Evolutionary conservation across 2,797 vertebrate genomes (phyloP), one percentile per base, ranked within the genome.

Genomic region (Cetoscarus ocellatus): DNA sequence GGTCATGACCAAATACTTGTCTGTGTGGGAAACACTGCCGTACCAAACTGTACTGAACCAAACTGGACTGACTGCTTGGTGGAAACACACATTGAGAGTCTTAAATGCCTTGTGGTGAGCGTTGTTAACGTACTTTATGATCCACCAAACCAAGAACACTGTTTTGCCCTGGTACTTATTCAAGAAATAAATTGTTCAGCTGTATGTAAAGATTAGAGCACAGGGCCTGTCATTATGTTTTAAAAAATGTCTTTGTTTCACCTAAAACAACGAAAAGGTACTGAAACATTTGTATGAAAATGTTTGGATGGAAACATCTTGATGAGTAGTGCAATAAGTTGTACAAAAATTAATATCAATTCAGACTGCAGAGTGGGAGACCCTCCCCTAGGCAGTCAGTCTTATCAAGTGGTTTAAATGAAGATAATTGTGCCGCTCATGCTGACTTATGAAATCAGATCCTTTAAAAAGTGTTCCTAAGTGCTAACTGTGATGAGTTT

Each of bases 401-500:
- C 11, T 34, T 49, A 36, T 67, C 45, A 50, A 34, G 43, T 13
- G 12, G 12, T 47, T 70, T 65, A 17, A 70, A 67, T 43, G 34
- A 60, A 40, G 51, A 67, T 43, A 69, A 52, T 53, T 13, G 13
- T 72, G 55, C 45, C 8, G 43, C 52, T 74, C 15, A 2, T 53
- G 42, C 62, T 17, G 52, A 59, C 1, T 1, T 45, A 12, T 27
- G 35, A 60, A 60, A 75, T 19, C 34, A 50, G 11, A 47, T 38
- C 47, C 38, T 38, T 36, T 5, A 51, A 58, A 61, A 73, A 65
- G 51, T 27, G 60, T 81, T 57, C 35, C 79, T 27, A 80, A 83
- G 76, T 80, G 83, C 79, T 75, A 40, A 71, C 63, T 75, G 74
- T 82, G 74, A 68, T 73, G 14, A 53, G 27, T 54, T 40, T 65